Conservation (phyloP, 2,113 vertebrate species). For the Leucoraja erinaceus region DNA sequence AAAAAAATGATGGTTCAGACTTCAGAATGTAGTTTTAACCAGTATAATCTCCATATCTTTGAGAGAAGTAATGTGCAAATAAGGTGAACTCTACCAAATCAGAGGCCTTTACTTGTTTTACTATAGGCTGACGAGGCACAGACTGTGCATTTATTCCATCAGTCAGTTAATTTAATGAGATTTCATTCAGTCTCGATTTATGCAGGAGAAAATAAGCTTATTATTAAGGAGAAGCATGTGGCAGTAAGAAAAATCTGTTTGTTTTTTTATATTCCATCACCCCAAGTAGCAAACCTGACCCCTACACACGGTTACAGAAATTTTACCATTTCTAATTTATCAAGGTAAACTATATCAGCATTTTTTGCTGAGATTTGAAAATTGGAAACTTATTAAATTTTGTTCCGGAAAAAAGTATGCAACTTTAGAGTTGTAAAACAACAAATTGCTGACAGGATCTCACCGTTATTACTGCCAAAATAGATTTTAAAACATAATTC, state of each 20-base stretch:
- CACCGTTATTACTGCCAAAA: conserved; percentile 6
- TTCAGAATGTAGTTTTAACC: conserved; percentile 94
- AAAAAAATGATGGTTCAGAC: conserved; percentile 97
- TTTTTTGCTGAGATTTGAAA: conserved; percentile 90
- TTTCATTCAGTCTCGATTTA: conserved; percentile 80
- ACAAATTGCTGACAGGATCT: conserved; percentile 24
- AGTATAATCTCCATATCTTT: conserved; percentile 91
- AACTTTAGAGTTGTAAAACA: conserved; percentile 47
- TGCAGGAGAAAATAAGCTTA: conserved; percentile 87
- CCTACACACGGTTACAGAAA: conserved; percentile 84
- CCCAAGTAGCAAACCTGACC: conserved; percentile 90
- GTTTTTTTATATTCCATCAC: conserved; percentile 84
- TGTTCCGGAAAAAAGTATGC: conserved; percentile 75
- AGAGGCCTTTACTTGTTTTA: conserved; percentile 61
- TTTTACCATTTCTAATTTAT: conserved; percentile 85
- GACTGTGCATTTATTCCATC: conserved; percentile 71
- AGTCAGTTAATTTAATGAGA: conserved; percentile 96
- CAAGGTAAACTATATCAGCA: conserved; percentile 75
- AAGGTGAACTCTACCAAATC: conserved; percentile 77
- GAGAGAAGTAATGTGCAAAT: conserved; percentile 88
- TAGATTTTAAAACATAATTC: not conserved
- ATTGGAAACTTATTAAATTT: conserved; percentile 77
- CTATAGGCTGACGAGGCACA: conserved; percentile 60
- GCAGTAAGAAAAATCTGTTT: conserved; percentile 96
- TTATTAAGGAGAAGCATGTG: conserved; percentile 95